Evolutionary conservation across 1,140 invertebrate genomes (phyloP).

Genomic region (Drosophila jambulina): DNA sequence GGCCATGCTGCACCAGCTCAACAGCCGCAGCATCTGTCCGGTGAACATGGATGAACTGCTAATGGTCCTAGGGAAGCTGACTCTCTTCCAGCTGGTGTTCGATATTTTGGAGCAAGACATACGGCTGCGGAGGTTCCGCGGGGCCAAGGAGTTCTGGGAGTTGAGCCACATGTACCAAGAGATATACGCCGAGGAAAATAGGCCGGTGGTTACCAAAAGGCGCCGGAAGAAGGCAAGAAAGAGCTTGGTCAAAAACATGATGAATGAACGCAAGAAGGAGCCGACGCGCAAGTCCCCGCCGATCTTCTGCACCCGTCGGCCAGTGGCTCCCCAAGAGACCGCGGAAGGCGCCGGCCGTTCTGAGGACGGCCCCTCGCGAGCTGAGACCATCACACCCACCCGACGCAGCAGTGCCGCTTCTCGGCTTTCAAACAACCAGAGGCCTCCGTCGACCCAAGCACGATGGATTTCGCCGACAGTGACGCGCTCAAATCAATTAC

Average conservation of each 20-base stretch:
- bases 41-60: constrained; percentile 47
- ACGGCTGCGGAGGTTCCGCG: background rate
- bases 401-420: background rate
- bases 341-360: background rate
- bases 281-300: background rate
- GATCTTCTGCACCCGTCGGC: constrained; percentile 1
- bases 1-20: constrained; percentile 44
- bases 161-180: too few relatives aligned
- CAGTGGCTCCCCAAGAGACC: too few relatives aligned
- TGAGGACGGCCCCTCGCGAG: background rate
- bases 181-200: background rate
- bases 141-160: background rate
- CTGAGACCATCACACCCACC: background rate
- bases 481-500: background rate
- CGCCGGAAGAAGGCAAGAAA: background rate
- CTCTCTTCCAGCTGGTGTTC: constrained; percentile 51
- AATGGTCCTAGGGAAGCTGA: constrained; percentile 1
- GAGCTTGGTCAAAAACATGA: background rate
- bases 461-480: background rate
- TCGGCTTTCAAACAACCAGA: background rate
- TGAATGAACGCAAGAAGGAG: background rate
- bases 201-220: background rate
- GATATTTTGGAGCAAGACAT: constrained; percentile 39
- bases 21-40: constrained; percentile 19
- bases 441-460: background rate